Evolutionary conservation across 2,888 invertebrate genomes (phyloP).

Genomic region (Myathropa florea): DNA sequence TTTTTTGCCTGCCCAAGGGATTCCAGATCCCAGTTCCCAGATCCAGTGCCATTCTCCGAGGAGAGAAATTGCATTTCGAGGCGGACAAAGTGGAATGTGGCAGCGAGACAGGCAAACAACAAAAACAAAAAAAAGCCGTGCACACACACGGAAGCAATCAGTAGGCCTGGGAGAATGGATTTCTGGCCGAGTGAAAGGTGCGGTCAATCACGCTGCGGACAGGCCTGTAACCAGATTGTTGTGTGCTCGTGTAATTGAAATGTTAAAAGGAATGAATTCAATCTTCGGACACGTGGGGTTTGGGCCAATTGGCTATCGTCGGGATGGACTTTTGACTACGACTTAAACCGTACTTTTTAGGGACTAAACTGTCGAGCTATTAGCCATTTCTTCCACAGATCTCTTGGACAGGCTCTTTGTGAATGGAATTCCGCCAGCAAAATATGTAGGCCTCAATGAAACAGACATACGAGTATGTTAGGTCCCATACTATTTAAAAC

Average conservation of each 20-base stretch:
- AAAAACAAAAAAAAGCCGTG: slow-evolving; percentile 7
- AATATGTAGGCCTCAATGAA: no score
- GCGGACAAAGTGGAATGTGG: slow-evolving; percentile 22
- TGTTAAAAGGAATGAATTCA: slow-evolving; percentile 61
- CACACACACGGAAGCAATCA: neutral
- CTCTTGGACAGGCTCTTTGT: no score
- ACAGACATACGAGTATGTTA: no score
- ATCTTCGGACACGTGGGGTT: neutral
- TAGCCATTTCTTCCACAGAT: no score
- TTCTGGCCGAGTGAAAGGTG: slow-evolving; percentile 66
- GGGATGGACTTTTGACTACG: no score
- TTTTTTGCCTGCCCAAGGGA: neutral
- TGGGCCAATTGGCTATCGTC: neutral
- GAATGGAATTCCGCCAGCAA: no score
- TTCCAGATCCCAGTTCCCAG: slow-evolving; percentile 20
- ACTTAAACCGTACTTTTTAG: no score
- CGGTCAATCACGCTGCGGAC: slow-evolving; percentile 69
- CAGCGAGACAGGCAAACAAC: neutral
- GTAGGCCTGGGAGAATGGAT: slow-evolving; percentile 30
- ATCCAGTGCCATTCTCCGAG: slow-evolving; percentile 15
- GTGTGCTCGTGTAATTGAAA: slow-evolving; percentile 67
- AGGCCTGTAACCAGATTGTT: slow-evolving; percentile 66
- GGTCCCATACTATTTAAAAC: no score
- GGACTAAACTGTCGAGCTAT: no score
- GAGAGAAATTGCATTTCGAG: slow-evolving; percentile 61